phyloP scores from a whole-genome alignment of 2,113 vertebrate species.

The Saguinus midas region DNA sequence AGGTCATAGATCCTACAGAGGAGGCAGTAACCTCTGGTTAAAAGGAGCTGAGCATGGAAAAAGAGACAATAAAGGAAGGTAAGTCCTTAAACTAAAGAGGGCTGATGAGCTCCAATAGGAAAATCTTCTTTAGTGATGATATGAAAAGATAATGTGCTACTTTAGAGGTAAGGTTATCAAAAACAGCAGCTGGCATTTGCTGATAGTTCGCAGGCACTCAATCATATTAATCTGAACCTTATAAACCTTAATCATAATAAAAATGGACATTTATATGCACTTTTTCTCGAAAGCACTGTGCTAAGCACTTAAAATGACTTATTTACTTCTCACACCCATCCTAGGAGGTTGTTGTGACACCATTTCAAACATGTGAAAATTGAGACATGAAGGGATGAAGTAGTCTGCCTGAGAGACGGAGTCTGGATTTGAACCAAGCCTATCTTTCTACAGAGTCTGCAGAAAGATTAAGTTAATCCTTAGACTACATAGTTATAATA shows the following conservation, averaged over 20 bases:
- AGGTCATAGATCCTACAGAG: neutral
- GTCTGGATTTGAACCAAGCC: neutral
- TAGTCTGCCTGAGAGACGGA: neutral
- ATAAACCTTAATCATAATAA: conserved; percentile 16
- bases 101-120: neutral
- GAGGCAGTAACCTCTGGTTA: neutral
- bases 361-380: neutral
- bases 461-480: neutral
- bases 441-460: neutral
- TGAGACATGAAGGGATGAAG: neutral
- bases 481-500: neutral
- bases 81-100: neutral
- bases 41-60: neutral
- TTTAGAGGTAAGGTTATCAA: neutral
- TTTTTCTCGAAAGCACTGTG: neutral
- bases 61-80: neutral
- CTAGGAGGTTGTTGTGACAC: neutral
- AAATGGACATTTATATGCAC: neutral
- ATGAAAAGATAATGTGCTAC: neutral
- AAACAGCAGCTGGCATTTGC: neutral
- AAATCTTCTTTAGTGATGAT: neutral
- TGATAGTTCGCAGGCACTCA: neutral
- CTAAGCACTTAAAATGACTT: neutral
- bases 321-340: neutral
- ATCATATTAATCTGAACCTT: neutral